Evolutionary conservation across 2,113 vertebrate genomes (phyloP).

Genomic region (Naja naja): DNA sequence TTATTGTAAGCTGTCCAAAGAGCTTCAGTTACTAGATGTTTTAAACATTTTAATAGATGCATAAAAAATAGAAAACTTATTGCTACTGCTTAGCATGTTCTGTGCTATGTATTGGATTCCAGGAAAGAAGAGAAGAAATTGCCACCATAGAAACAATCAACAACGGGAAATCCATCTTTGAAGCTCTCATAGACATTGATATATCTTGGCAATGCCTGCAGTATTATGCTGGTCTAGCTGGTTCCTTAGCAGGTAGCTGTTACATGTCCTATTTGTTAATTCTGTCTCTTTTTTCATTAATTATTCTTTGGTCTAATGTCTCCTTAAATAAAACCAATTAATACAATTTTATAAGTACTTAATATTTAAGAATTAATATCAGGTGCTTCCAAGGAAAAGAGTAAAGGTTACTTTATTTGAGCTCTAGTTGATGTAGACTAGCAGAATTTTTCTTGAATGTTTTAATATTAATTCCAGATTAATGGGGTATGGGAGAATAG

Average conservation of each 20-base stretch:
- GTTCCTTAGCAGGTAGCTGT: constrained; percentile 81
- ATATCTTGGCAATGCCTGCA: constrained; percentile 86
- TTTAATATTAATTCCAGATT: background rate
- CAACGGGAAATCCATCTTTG: constrained; percentile 91
- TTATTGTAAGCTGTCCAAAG: background rate
- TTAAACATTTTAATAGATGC: background rate
- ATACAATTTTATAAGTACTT: background rate
- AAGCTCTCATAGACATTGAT: constrained; percentile 84
- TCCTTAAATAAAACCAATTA: background rate
- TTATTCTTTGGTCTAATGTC: background rate
- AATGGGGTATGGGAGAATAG: background rate
- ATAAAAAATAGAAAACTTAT: background rate
- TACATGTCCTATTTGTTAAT: background rate
- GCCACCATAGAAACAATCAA: constrained; percentile 89
- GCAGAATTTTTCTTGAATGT: background rate
- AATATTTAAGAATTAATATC: background rate
- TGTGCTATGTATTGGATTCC: background rate
- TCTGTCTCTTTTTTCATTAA: background rate
- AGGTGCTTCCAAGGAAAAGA: background rate
- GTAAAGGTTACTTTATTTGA: background rate
- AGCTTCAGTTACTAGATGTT: background rate
- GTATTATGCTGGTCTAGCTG: constrained; percentile 89
- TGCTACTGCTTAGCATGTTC: background rate
- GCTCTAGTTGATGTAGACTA: background rate
- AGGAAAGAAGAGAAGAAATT: constrained; percentile 88